These are phyloP conservation scores for Spongilla lacustris DNA, from an alignment of 37 sponge, comb jelly and placozoan species.

Conservation along the genomic window DNA sequence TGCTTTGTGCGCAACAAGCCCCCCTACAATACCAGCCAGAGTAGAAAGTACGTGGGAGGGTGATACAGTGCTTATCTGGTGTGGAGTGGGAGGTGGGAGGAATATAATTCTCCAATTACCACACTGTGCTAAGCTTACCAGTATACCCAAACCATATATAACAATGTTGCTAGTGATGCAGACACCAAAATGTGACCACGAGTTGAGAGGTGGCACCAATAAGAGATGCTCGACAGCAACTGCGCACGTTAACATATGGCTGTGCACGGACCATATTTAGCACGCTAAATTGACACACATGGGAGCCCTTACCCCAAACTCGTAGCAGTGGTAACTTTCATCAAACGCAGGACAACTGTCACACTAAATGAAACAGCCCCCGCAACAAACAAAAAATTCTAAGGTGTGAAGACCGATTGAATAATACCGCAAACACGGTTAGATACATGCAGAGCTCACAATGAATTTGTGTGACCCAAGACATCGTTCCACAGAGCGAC, in stretches of 20 bases:
- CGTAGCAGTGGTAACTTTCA: background rate
- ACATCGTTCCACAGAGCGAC: constrained; percentile 43
- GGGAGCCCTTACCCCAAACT: background rate
- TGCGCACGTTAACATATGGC: background rate
- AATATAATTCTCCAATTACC: background rate
- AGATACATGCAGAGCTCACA: constrained; percentile 14
- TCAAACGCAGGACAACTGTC: background rate
- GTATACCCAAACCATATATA: background rate
- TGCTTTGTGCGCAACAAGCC: background rate
- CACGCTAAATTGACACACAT: background rate
- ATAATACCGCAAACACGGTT: background rate
- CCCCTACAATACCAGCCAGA: constrained; percentile 17
- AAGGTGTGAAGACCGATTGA: background rate
- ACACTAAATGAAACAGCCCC: background rate
- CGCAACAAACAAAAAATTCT: background rate
- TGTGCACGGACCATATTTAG: background rate
- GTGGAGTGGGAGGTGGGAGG: constrained; percentile 2
- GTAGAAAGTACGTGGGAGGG: background rate
- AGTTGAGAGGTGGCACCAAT: background rate
- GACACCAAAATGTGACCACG: background rate
- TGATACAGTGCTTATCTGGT: background rate
- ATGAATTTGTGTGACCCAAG: constrained; percentile 39
- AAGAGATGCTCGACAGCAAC: background rate
- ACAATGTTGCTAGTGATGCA: background rate
- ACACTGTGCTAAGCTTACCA: background rate